These are phyloP conservation scores for Potamilus streckersoni DNA, from an alignment of 1,140 invertebrate species.

Conservation along the genomic window DNA sequence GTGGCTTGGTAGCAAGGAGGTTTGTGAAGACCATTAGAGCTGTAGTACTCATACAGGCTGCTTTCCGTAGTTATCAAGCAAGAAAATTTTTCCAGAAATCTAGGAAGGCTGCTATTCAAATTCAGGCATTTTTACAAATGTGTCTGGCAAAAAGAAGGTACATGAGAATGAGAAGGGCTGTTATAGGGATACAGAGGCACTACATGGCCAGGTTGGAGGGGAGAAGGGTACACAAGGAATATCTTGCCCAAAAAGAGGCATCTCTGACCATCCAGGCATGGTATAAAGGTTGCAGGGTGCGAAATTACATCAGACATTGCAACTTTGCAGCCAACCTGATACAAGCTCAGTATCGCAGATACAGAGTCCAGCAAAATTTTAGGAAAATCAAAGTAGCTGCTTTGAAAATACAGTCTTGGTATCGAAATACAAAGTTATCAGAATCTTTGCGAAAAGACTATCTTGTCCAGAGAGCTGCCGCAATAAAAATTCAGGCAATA, in stretches of 20 bases:
- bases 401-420: constrained; percentile 2
- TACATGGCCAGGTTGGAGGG: constrained; percentile 20
- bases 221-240: not conserved
- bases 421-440: too few species aligned
- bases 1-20: constrained; percentile 14
- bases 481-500: constrained; percentile 31
- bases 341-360: constrained; percentile 39
- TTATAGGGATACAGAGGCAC: constrained; percentile 31
- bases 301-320: constrained; percentile 19
- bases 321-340: constrained; percentile 25
- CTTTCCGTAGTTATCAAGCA: constrained; percentile 20
- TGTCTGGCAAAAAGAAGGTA: constrained; percentile 27
- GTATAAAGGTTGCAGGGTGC: constrained; percentile 21
- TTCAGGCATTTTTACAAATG: constrained; percentile 33
- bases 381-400: constrained; percentile 33
- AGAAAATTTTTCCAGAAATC: constrained; percentile 20
- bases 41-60: constrained; percentile 33
- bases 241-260: constrained; percentile 8
- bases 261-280: constrained; percentile 32
- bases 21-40: constrained; percentile 10
- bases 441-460: constrained; percentile 16
- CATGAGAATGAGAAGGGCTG: constrained; percentile 24
- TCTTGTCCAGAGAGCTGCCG: constrained; percentile 27
- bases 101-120: constrained; percentile 18
- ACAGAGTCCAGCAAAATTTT: constrained; percentile 28